Percentiles rank a stretch among this genome's conserved stretches.
Conservation (phyloP, 2,113 vertebrate species). For the Aix galericulata region DNA sequence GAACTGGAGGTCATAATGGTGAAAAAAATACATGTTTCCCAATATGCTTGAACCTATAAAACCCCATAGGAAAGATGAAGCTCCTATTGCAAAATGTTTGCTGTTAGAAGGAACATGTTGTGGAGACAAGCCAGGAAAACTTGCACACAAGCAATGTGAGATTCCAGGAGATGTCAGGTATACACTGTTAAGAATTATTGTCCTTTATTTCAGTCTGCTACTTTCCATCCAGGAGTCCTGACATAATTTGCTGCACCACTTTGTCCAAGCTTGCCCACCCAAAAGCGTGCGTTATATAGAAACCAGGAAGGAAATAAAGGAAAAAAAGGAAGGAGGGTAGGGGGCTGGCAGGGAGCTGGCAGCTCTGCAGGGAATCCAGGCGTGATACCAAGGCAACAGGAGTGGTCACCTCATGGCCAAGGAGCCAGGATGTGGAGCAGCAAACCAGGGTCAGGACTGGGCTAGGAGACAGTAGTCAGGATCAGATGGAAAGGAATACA, state of each 20-base stretch:
- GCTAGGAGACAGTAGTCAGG: background rate
- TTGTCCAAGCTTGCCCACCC: background rate
- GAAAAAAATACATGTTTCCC: background rate
- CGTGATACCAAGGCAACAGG: background rate
- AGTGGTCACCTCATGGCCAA: background rate
- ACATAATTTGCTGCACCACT: background rate
- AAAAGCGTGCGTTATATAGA: background rate
- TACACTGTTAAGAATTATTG: background rate
- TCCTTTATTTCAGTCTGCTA: background rate
- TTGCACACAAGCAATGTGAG: background rate
- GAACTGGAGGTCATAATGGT: background rate
- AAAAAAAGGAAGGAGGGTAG: background rate
- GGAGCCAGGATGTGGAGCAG: background rate
- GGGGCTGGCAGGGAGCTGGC: background rate
- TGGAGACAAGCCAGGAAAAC: background rate
- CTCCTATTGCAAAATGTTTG: rapidly evolving
- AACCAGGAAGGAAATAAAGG: background rate
- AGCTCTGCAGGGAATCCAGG: background rate
- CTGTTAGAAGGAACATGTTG: background rate
- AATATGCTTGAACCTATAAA: background rate
- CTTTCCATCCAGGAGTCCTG: rapidly evolving
- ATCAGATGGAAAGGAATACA: background rate
- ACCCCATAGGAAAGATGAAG: background rate
- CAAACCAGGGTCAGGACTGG: background rate
- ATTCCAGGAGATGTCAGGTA: background rate